Evolutionary conservation across 2,113 vertebrate species (phyloP), one percentile per base, ranked within the genome.

Genomic region (Urocynchramus pylzowi): DNA sequence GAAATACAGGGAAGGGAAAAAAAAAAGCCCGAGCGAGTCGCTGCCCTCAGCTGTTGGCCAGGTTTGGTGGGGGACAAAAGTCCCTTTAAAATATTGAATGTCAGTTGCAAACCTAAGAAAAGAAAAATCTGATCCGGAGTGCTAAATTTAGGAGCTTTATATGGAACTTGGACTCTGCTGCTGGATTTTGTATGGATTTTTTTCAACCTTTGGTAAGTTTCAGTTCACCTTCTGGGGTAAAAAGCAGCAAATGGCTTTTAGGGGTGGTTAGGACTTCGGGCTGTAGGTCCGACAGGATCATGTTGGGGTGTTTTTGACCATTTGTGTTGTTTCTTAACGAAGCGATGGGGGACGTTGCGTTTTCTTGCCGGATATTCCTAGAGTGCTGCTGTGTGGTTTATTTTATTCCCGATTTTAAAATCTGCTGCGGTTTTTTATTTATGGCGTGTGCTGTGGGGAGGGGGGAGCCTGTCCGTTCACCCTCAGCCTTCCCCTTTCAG

Each of bases 151-250:
- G 95, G 93, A 96, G 90, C 84, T 96, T 97, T 96, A 90, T 97
- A 94, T 97, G 95, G 96, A 91, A 96, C 95, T 95, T 95, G 95
- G 96, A 96, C 92, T 92, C 75, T 75, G 85, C 93, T 91, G 91
- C 93, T 97, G 95, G 95, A 96, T 97, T 96, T 97, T 97, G 95
- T 97, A 97, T 97, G 97, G 97, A 97, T 97, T 96, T 97, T 95
- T 95, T 96, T 92, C 97, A 85, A 59, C 95, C 95, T 90, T 89
- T 84, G 97, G 96, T 97, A 97, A 97, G 97, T 97, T 97, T 96
- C 24, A 52, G 74, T 96, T 96, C 94, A 76, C 93, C 95, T 95
- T 92, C 74, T 35, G 74, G 91, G 93, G 84, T 89, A 70, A 57
- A 65, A 94, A 81, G 45, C 41, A 71, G 68, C 56, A 77, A 74